Evolutionary conservation across 2,797 vertebrate species (phyloP).

Genomic region (Oryzias dopingdopingensis): DNA sequence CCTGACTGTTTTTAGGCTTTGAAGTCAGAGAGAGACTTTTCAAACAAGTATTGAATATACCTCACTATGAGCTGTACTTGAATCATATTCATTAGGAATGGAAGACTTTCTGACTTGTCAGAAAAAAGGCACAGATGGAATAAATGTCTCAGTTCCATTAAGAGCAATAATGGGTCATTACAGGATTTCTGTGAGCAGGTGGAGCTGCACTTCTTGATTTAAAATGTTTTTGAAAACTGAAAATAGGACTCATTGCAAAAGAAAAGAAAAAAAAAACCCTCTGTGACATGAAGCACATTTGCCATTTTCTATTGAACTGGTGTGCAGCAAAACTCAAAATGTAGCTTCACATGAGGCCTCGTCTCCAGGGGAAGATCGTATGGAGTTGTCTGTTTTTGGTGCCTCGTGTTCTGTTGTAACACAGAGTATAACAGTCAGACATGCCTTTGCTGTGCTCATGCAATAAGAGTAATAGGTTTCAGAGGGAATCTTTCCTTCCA

Average conservation of each 20-base stretch:
- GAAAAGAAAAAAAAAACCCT: background rate
- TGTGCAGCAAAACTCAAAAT: background rate
- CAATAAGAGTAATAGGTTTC: constrained; percentile 1
- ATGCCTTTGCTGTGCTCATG: background rate
- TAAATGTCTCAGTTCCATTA: too few species aligned
- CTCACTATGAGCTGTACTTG: too few species aligned
- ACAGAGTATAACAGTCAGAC: background rate
- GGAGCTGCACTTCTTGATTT: too few species aligned
- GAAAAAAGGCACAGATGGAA: too few species aligned
- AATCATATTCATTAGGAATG: too few species aligned
- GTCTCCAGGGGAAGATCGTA: background rate
- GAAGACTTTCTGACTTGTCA: too few species aligned
- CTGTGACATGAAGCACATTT: background rate
- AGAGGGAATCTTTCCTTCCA: background rate
- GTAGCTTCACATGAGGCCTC: background rate
- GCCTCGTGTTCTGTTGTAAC: background rate
- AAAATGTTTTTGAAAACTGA: background rate
- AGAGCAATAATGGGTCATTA: too few species aligned
- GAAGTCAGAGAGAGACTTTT: too few species aligned
- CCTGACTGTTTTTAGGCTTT: too few species aligned
- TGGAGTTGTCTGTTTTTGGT: constrained; percentile 4
- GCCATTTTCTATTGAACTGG: background rate
- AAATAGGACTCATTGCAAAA: background rate
- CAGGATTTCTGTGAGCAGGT: too few species aligned
- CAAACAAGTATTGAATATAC: too few species aligned